These are phyloP conservation scores for Takifugu rubripes DNA, from an alignment of 2,797 vertebrate species.

Conservation along the genomic window DNA sequence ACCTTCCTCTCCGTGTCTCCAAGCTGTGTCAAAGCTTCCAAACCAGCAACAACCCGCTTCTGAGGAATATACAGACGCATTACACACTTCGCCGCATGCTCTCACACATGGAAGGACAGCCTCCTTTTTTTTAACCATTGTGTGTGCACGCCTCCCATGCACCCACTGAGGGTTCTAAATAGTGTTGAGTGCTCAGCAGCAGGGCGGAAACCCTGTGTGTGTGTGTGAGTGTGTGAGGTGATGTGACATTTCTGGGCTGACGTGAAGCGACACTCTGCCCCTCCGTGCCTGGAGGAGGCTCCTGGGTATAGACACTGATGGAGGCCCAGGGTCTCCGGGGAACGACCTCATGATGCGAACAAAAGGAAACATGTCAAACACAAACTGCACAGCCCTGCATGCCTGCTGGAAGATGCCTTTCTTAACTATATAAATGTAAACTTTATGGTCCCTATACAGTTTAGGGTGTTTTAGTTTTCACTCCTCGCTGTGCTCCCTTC, in stretches of 20 bases:
- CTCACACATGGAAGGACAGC: slow-evolving; percentile 28
- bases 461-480: no score
- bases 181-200: slow-evolving; percentile 47
- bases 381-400: slow-evolving; percentile 29
- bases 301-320: slow-evolving; percentile 68
- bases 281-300: slow-evolving; percentile 68
- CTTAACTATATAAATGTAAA: neutral
- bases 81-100: slow-evolving; percentile 51
- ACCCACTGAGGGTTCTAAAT: slow-evolving; percentile 45
- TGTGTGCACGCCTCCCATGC: slow-evolving; percentile 24
- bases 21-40: slow-evolving; percentile 69
- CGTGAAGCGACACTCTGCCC: slow-evolving; percentile 70
- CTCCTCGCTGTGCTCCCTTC: no score
- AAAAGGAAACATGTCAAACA: slow-evolving; percentile 55
- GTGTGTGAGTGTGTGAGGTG: slow-evolving; percentile 45
- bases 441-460: no score
- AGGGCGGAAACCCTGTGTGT: slow-evolving; percentile 33
- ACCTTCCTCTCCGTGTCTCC: slow-evolving; percentile 71
- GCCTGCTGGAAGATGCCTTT: slow-evolving; percentile 8
- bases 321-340: slow-evolving; percentile 63
- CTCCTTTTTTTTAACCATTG: slow-evolving; percentile 35
- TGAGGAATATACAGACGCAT: slow-evolving; percentile 49
- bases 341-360: slow-evolving; percentile 53
- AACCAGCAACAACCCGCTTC: slow-evolving; percentile 48
- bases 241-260: slow-evolving; percentile 75